These are phyloP conservation scores for Lycocerus yunnanus DNA, from an alignment of 2,888 invertebrate species.

Conservation along the genomic window DNA sequence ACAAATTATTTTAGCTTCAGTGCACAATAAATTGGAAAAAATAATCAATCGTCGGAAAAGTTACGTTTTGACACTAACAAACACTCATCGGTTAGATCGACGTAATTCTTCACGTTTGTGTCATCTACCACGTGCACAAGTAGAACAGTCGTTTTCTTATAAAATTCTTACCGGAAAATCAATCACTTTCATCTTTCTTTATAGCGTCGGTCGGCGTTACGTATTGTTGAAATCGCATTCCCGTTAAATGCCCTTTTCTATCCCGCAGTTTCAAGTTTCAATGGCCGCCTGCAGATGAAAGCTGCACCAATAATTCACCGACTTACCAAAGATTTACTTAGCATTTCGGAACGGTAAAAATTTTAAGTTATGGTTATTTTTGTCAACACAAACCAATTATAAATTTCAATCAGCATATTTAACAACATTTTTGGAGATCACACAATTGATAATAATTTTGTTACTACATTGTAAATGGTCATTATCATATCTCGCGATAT, in stretches of 20 bases:
- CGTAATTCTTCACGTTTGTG: neutral
- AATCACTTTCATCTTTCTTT: constrained; percentile 45
- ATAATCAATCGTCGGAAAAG: neutral
- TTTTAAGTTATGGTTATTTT: neutral
- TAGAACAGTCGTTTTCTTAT: constrained; percentile 26
- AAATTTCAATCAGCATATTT: constrained; percentile 1
- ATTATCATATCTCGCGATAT: neutral
- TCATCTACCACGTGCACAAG: constrained; percentile 9
- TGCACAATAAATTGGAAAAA: neutral
- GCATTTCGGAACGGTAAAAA: neutral
- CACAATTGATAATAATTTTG: neutral
- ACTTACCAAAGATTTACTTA: constrained; percentile 42
- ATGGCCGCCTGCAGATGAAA: constrained; percentile 45
- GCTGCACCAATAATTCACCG: constrained; percentile 47
- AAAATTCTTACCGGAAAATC: constrained; percentile 40
- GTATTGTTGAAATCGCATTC: constrained; percentile 38
- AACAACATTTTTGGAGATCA: neutral
- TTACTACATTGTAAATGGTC: neutral
- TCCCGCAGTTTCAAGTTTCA: constrained; percentile 47
- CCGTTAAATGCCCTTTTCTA: constrained; percentile 42
- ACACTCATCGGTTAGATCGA: neutral
- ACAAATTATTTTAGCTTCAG: neutral
- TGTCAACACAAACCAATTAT: neutral
- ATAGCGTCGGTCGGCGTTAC: constrained; percentile 29
- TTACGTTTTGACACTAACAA: neutral